Conservation (phyloP, 2,888 invertebrate genomes). For the Eristalis tenax region DNA sequence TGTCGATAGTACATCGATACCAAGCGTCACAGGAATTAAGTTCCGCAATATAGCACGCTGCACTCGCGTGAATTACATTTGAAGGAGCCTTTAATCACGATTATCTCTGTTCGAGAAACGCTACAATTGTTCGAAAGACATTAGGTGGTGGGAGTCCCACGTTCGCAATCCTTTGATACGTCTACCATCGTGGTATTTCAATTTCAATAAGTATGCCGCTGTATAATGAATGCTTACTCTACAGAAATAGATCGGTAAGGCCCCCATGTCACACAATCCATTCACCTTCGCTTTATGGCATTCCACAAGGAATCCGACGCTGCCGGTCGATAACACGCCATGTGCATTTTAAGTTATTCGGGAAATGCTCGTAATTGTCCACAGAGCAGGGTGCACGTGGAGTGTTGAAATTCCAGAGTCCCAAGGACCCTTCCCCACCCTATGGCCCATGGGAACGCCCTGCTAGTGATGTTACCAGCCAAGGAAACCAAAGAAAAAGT, state of each 20-base stretch:
- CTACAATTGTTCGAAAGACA: no score
- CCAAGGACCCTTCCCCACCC: no score
- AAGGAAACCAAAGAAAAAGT: neutral
- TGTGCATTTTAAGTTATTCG: slow-evolving; percentile 34
- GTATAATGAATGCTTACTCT: neutral
- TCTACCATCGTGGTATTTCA: neutral
- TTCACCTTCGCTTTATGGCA: neutral
- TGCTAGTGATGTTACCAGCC: neutral
- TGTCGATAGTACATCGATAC: no score
- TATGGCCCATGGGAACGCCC: neutral
- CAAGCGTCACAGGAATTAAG: no score
- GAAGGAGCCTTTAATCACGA: no score
- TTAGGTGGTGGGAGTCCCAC: no score
- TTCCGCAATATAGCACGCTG: no score
- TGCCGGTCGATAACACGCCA: slow-evolving; percentile 1
- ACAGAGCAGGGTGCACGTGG: neutral
- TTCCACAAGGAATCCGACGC: slow-evolving; percentile 5
- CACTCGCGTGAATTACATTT: no score
- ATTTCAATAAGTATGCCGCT: neutral
- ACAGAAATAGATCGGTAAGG: neutral
- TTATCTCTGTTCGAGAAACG: no score
- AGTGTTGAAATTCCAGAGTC: neutral
- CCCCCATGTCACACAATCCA: neutral
- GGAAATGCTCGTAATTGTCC: neutral
- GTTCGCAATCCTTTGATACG: no score